These are phyloP conservation scores for Leontopithecus rosalia DNA, from an alignment of 2,797 vertebrate species.

Conservation along the genomic window DNA sequence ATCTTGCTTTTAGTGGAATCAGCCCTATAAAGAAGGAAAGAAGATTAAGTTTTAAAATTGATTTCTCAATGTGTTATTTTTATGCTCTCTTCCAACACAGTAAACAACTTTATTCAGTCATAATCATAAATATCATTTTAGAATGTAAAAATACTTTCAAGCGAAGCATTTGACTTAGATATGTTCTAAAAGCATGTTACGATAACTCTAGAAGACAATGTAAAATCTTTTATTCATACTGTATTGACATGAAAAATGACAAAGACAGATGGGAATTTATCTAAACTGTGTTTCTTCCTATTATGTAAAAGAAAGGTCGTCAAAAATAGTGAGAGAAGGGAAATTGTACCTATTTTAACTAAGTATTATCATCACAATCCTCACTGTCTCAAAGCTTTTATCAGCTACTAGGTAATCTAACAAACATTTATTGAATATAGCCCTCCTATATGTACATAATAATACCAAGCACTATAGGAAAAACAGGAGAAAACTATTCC, in stretches of 20 bases:
- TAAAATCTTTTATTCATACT: constrained; percentile 59
- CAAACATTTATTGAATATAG: background rate
- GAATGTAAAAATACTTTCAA: constrained; percentile 58
- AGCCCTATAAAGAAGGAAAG: constrained; percentile 67
- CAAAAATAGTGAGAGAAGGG: background rate
- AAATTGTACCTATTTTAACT: background rate
- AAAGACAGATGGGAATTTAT: constrained; percentile 17
- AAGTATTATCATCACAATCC: background rate
- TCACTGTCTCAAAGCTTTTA: background rate
- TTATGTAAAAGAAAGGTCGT: background rate
- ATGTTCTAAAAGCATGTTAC: constrained; percentile 60
- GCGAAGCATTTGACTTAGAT: constrained; percentile 9
- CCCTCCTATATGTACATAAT: background rate
- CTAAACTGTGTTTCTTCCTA: constrained; percentile 33
- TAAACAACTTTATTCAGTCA: constrained; percentile 53
- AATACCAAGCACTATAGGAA: background rate
- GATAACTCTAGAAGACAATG: constrained; percentile 13
- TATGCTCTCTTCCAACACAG: background rate
- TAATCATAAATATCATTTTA: constrained; percentile 53
- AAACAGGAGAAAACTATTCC: background rate
- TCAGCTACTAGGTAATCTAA: background rate
- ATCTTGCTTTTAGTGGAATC: constrained; percentile 78
- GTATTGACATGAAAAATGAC: constrained; percentile 32
- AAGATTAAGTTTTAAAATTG: constrained; percentile 56
- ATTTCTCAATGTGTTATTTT: constrained; percentile 41